phyloP scores from a whole-genome alignment of 2,888 invertebrate genomes.

The Mimachlamys varia region DNA sequence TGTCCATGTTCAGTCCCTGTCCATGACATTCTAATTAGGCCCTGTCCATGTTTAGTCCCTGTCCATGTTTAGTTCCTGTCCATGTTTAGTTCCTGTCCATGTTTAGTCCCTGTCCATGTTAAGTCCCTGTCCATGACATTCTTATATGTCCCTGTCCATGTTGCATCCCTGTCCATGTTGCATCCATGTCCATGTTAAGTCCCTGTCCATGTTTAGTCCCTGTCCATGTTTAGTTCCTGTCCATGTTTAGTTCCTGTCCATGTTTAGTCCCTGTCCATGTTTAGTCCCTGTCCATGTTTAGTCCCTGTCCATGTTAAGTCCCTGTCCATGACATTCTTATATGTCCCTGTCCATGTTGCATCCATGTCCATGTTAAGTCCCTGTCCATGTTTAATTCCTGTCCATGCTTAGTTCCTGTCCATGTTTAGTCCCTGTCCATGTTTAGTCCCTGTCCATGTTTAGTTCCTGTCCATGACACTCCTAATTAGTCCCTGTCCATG shows the following conservation, averaged over 20 bases:
- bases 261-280: neutral
- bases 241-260: neutral
- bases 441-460: no score
- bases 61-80: no score
- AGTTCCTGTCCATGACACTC: neutral
- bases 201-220: neutral
- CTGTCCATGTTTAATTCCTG: no score
- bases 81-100: neutral
- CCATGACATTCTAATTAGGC: no score
- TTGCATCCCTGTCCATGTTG: no score
- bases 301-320: neutral
- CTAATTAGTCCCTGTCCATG: neutral
- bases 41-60: neutral
- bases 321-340: no score
- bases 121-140: neutral
- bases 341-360: no score
- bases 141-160: neutral
- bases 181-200: no score
- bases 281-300: no score
- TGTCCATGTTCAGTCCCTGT: neutral
- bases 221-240: no score
- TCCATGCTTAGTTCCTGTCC: neutral
- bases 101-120: no score
- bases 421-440: neutral
- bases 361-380: neutral